These are phyloP conservation scores for Polymixis flavicincta DNA, from an alignment of 2,888 invertebrate species.

Conservation along the genomic window DNA sequence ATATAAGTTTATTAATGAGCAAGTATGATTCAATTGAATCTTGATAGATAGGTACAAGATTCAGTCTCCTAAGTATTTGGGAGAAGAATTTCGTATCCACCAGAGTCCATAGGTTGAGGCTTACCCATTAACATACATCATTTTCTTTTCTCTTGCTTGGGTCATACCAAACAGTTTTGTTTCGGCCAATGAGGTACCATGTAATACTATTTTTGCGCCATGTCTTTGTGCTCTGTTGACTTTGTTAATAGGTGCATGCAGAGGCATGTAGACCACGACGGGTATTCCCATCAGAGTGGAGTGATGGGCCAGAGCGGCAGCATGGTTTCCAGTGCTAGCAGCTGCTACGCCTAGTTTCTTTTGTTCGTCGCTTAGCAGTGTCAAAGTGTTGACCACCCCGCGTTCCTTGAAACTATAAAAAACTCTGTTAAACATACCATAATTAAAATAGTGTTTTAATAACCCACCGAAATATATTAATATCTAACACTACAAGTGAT, in stretches of 20 bases:
- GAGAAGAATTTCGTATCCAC: not conserved
- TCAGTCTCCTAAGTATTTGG: not conserved
- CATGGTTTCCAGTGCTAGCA: constrained; percentile 98
- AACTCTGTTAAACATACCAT: constrained; percentile 1
- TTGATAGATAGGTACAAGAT: not conserved
- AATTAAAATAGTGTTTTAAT: not conserved
- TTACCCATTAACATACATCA: constrained; percentile 97
- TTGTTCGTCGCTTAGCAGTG: constrained; percentile 93
- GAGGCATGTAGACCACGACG: constrained; percentile 97
- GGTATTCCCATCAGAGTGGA: constrained; percentile 92
- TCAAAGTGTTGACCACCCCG: constrained; percentile 95
- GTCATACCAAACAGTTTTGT: constrained; percentile 94
- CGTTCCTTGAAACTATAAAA: constrained; percentile 96
- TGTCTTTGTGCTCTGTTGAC: constrained; percentile 90
- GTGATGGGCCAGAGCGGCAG: constrained; percentile 94
- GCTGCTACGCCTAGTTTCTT: constrained; percentile 95
- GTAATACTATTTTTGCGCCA: constrained; percentile 78
- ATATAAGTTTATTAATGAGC: not conserved
- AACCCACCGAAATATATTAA: not conserved
- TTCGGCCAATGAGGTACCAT: constrained; percentile 95
- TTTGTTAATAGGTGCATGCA: constrained; percentile 97
- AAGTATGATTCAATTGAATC: not conserved
- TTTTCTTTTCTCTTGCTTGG: constrained; percentile 92
- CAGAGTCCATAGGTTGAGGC: constrained; percentile 45
- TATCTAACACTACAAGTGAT: not conserved